Base-by-base conservation (phyloP, 2,113 vertebrate species). In the Sylvilagus bachmani region DNA sequence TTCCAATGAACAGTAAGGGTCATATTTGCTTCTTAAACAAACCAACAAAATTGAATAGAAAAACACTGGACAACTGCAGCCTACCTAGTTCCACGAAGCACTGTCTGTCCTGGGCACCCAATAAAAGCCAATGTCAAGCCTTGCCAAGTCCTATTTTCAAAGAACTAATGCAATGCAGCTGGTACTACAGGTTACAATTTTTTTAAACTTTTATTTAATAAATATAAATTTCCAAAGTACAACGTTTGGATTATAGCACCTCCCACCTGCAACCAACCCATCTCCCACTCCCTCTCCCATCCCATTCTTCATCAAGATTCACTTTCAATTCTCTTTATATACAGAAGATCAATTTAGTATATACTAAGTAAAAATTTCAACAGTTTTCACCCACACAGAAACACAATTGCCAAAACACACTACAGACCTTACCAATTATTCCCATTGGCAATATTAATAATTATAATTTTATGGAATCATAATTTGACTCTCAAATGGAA, bases 101-200 rank as follows among this genome's bases (percentile, higher is more conserved):
- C 21, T 36, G 25, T 24, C 10, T 29, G 5, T 86, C 44, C 27
- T 44, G 51, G 12, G 33, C 27, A 86, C 55, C 27, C 53, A 53
- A 12, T 62, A 89, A 82, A 86, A 92, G 25, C 53, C 21, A 86
- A 44, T 44, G 53, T 27, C n/a, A 89, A 95, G 84, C 12, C 10
- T n/a, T 88, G 71, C 49, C 67, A 88, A 89, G 70, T 74, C 64
- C 36, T 92, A 49, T 16, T 95, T 87, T 92, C 85, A 33, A 83
- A 95, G 73, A 51, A 66, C n/a, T 51, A 31, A 86, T 27, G 22
- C 38, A 95, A 21, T 16, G 19, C 2, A 53, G 74, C 55, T 55
- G 91, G 29, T 66, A 55, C 36, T 67, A 77, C 31, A 85, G 24
- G 49, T 83, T 36, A 27, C 14, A 77, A 55, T 74, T 82, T 62